Conservation (phyloP, 2,113 vertebrate genomes). For the Cephalopholis sonnerati region DNA sequence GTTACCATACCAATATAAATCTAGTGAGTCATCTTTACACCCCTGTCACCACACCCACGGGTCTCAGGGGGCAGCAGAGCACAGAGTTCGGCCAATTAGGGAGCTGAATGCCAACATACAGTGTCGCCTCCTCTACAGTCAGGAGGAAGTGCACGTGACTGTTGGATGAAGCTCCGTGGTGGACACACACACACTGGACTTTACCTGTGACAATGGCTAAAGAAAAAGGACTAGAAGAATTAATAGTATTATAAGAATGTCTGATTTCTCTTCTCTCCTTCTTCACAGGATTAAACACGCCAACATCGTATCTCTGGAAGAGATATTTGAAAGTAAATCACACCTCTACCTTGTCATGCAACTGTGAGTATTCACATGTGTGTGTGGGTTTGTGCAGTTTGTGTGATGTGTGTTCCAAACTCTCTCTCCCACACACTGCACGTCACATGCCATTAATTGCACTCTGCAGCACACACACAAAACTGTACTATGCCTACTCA, state of each 20-base stretch:
- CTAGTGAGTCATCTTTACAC: conserved; percentile 62
- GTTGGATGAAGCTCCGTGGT: neutral
- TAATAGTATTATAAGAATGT: neutral
- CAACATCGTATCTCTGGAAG: conserved; percentile 98
- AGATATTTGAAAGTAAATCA: conserved; percentile 95
- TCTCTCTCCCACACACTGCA: conserved; percentile 49
- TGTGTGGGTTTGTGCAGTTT: conserved; percentile 57
- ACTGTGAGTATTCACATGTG: conserved; percentile 89
- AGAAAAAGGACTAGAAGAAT: neutral
- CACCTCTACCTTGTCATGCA: conserved; percentile 99
- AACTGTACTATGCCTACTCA: conserved; percentile 12
- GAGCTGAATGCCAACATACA: conserved; percentile 36
- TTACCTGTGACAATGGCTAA: neutral
- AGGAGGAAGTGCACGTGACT: conserved; percentile 13
- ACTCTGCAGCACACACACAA: conserved; percentile 36
- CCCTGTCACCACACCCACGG: conserved; percentile 10
- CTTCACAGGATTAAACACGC: conserved; percentile 93
- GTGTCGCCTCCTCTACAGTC: conserved; percentile 5
- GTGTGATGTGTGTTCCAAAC: conserved; percentile 49
- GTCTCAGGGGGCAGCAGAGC: conserved; percentile 60
- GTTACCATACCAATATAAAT: conserved; percentile 25
- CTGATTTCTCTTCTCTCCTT: conserved; percentile 25
- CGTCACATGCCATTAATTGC: conserved; percentile 76
- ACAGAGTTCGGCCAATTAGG: conserved; percentile 65
- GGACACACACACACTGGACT: neutral